Conservation (phyloP, 2,797 vertebrate genomes). For the Hemibagrus guttatus region DNA sequence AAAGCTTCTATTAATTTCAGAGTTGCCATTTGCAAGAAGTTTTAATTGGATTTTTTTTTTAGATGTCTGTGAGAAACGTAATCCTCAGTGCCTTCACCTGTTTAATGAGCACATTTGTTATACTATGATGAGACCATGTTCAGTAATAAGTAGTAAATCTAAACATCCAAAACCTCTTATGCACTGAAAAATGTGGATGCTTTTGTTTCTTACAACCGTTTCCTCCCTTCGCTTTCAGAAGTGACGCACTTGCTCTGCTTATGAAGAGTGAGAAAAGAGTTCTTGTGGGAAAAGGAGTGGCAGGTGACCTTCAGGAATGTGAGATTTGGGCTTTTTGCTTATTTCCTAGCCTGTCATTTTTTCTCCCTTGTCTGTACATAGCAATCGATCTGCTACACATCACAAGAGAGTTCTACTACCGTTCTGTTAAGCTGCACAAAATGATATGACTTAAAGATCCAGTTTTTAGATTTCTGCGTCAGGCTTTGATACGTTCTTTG, state of each 20-base stretch:
- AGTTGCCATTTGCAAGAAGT: not conserved
- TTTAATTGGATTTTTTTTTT: not conserved
- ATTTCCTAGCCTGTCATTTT: not conserved
- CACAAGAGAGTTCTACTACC: not conserved
- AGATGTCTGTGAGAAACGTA: not conserved
- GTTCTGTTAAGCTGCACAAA: not conserved
- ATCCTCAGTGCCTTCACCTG: not conserved
- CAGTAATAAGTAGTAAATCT: not conserved
- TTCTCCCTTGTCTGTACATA: not conserved
- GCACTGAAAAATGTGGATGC: not conserved
- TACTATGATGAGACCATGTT: not conserved
- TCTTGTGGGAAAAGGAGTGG: conserved; percentile 5
- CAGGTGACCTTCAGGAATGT: conserved; percentile 35
- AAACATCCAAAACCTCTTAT: not conserved
- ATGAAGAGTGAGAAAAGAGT: not conserved
- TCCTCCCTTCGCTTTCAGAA: not conserved
- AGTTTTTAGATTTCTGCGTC: not conserved
- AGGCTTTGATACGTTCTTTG: not conserved
- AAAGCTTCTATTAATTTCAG: not conserved
- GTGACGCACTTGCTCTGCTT: not conserved
- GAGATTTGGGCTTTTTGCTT: not conserved
- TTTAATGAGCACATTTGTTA: not conserved
- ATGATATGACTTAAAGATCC: not conserved
- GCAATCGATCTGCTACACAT: not conserved
- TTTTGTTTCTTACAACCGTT: not conserved